Conservation (phyloP, 2,797 vertebrate species). For the Rhabdomys pumilio region DNA sequence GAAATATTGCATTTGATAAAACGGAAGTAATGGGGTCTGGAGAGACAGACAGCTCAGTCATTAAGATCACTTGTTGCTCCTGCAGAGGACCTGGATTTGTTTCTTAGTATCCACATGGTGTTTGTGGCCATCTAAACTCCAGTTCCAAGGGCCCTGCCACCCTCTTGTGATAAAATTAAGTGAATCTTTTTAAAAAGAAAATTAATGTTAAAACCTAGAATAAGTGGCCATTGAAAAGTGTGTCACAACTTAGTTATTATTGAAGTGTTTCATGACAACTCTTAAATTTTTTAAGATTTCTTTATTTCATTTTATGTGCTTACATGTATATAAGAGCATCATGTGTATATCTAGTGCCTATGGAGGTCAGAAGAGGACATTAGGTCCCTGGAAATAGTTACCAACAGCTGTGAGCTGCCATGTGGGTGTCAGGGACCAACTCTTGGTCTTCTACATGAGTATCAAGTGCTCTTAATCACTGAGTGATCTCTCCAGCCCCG, state of each 20-base stretch:
- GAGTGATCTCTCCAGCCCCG: neutral
- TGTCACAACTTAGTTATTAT: slow-evolving; percentile 47
- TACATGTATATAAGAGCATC: neutral
- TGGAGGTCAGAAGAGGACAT: neutral
- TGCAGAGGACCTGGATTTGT: neutral
- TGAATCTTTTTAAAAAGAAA: slow-evolving; percentile 48
- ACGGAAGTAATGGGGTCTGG: neutral
- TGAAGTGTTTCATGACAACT: neutral
- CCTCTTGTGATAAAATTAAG: neutral
- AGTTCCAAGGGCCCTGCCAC: neutral
- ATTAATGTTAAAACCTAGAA: slow-evolving; percentile 63
- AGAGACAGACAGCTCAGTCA: too few species aligned
- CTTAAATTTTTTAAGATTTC: neutral
- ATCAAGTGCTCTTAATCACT: neutral
- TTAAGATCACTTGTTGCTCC: neutral
- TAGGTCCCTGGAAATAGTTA: neutral
- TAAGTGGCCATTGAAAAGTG: slow-evolving; percentile 34
- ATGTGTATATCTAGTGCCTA: neutral
- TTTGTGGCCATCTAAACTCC: neutral
- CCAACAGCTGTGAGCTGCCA: neutral
- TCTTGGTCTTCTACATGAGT: neutral
- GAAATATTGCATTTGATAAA: neutral
- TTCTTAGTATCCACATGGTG: neutral
- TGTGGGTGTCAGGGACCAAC: neutral
- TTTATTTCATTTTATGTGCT: neutral